A percentile compares a stretch with the other conserved stretches of the same genome.
phyloP scores from a whole-genome alignment of 1,140 invertebrate genomes.

The Megalonaias nervosa region DNA sequence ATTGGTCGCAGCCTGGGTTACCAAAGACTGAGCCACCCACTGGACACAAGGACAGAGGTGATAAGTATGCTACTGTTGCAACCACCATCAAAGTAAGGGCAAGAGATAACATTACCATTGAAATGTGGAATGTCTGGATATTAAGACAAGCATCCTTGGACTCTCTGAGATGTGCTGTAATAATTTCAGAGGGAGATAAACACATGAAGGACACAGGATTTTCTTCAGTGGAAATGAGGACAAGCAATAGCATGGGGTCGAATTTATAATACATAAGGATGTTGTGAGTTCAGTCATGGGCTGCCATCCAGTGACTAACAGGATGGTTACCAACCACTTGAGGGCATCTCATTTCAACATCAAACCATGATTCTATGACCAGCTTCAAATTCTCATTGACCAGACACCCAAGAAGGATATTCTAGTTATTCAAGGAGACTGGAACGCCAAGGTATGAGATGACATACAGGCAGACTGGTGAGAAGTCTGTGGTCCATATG shows the following conservation, averaged over 20 bases:
- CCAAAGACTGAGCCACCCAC: neutral
- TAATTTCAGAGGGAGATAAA: constrained; percentile 1
- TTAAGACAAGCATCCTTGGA: neutral
- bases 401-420: no score
- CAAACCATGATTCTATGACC: no score
- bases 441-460: no score
- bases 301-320: constrained; percentile 5
- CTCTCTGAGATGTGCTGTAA: constrained; percentile 6
- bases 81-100: neutral
- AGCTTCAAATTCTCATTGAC: no score
- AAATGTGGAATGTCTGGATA: constrained; percentile 6
- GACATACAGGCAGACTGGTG: no score
- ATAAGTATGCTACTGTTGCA: constrained; percentile 4
- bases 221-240: constrained; percentile 3
- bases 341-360: no score
- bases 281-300: constrained; percentile 10
- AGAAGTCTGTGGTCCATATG: no score
- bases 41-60: neutral
- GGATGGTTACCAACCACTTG: no score
- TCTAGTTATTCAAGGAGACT: no score
- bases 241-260: constrained; percentile 10
- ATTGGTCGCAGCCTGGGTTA: neutral
- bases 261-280: constrained; percentile 25
- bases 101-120: constrained; percentile 7
- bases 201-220: constrained; percentile 25